Evolutionary conservation across 1,140 invertebrate genomes (phyloP).

Genomic region (Drosophila virilis): DNA sequence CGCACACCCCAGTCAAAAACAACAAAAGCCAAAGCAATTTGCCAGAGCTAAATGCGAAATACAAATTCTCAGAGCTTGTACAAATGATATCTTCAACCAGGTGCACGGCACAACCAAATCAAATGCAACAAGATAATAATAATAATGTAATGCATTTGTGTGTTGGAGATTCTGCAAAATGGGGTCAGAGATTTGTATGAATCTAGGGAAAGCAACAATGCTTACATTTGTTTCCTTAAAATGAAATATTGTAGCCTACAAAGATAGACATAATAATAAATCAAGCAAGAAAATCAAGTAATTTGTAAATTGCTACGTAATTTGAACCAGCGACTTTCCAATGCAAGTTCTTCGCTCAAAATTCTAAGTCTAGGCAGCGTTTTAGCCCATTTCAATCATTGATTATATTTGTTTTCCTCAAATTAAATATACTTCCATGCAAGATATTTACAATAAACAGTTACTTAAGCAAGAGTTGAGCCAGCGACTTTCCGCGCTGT

Average conservation of each 20-base stretch:
- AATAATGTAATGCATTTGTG: neutral
- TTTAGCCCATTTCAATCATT: no score
- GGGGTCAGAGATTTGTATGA: neutral
- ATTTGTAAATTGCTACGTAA: no score
- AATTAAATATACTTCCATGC: no score
- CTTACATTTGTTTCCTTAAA: no score
- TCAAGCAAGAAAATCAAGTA: neutral
- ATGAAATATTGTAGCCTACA: no score
- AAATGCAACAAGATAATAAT: neutral
- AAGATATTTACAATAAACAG: no score
- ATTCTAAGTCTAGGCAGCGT: no score
- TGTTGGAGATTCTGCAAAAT: neutral
- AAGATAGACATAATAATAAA: neutral
- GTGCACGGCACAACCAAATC: neutral
- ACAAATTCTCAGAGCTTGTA: neutral
- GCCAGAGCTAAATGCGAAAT: neutral
- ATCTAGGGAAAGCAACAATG: neutral
- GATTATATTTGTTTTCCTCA: no score
- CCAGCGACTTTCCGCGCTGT: no score
- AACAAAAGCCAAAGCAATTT: slow-evolving; percentile 11
- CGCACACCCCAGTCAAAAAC: neutral
- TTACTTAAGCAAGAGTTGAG: no score
- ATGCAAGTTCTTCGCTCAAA: no score
- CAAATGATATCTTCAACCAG: neutral
- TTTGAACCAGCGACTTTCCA: no score